Evolutionary conservation across 1,140 invertebrate genomes (phyloP).

Genomic region (Globodera ellingtonae): DNA sequence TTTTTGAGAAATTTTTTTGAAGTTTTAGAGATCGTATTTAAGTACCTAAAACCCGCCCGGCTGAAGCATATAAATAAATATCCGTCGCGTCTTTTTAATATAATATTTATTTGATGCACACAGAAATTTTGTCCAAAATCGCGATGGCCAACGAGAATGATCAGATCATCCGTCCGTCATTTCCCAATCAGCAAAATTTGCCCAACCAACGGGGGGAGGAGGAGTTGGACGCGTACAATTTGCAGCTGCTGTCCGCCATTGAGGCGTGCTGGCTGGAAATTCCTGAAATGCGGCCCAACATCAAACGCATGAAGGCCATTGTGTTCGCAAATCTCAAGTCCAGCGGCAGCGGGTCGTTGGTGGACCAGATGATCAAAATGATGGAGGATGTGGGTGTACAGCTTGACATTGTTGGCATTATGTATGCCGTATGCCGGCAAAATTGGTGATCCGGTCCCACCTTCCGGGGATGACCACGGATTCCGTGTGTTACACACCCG

Average conservation of each 20-base stretch:
- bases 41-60: no score
- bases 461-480: no score
- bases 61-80: no score
- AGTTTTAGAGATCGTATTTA: no score
- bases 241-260: conserved; percentile 59
- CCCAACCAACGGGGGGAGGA: neutral
- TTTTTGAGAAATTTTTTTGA: no score
- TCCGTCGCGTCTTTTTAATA: neutral
- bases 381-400: conserved; percentile 56
- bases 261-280: conserved; percentile 65
- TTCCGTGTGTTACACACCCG: no score
- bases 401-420: no score
- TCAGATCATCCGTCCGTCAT: conserved; percentile 57
- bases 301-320: conserved; percentile 61
- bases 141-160: conserved; percentile 62
- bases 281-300: conserved; percentile 64
- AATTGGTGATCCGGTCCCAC: no score
- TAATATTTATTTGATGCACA: conserved; percentile 5
- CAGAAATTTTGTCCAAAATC: conserved; percentile 57
- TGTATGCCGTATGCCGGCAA: no score
- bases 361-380: conserved; percentile 66
- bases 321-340: conserved; percentile 63
- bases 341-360: conserved; percentile 59
- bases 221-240: conserved; percentile 47
- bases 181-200: conserved; percentile 51